Base-by-base conservation (phyloP, 2,113 vertebrate species). In the Columba janthina region DNA sequence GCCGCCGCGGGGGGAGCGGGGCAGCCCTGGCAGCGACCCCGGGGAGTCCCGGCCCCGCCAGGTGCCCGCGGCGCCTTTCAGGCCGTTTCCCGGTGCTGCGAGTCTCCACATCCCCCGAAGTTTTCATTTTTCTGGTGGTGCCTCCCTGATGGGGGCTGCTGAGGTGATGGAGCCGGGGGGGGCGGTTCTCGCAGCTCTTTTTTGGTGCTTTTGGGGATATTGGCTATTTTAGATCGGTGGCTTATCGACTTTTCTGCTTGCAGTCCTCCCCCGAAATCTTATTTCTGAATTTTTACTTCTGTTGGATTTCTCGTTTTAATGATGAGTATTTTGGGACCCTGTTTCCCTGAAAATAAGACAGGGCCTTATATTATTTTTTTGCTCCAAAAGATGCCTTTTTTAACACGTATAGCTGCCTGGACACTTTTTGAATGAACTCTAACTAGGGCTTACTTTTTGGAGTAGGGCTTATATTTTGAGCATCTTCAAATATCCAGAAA, bases 281-380 rank as follows among this genome's bases (percentile, higher is more conserved):
- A 0, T 25, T 74, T 13, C 1, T 8, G 73, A 17, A 34, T 46
- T 78, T 12, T 38, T 16, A 1, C 48, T 36, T 29, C 3, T 11
- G 0, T 15, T 7, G 66, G 7, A 0, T 42, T 87, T 74, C 46
- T 18, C 2, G 0, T 54, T 81, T 70, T 5, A 6, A 22, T 26
- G 38, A 5, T 15, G 11, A 0, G 14, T 31, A 6, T 14, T 56
- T 42, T 29, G 24, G 18, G 17, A 19, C 17, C 17, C 8, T 46
- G 8, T 46, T 46, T 19, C 44, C 44, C 44, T 19, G 17, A 46
- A 46, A 46, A 46, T 46, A 46, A 46, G 13, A 19, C 18, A 44
- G 17, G 44, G 44, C 44, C 44, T 44, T 44, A 46, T 46, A 46
- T 46, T 46, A 46, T 19, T 46, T 46, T 44, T 46, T 46, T 46